Base-by-base conservation (phyloP, 2,797 vertebrate genomes). In the Neostethus bicornis region DNA sequence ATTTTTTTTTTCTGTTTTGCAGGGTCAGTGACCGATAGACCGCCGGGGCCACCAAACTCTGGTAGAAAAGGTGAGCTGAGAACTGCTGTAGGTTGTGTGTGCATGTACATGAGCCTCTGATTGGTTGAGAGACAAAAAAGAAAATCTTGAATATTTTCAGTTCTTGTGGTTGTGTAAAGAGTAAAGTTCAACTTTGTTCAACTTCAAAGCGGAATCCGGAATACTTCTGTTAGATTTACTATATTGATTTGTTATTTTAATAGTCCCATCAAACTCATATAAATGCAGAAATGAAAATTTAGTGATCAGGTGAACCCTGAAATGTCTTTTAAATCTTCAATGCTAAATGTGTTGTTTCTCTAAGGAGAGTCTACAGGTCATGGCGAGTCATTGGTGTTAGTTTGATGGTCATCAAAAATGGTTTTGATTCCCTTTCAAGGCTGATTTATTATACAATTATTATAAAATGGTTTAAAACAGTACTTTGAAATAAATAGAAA, bases 1-100 rank as follows among this genome's bases (percentile, higher is more conserved):
- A 37, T 32, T n/a, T 16, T 52, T 25, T 52, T 66, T 25, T 14
- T 23, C 77, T 75, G 65, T 68, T 61, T 70, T 64, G 41, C 92
- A 99, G 97, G 96, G 90, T 96, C 96, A 80, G 96, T 96, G 86
- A 98, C 97, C 7, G 97, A 99, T 82, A 96, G 95, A 80, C 96
- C 96, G 42, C 90, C 92, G 13, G 95, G 92, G 88, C 94, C 94
- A 61, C 91, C 94, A 77, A 96, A 93, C 87, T 94, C 96, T 0
- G 96, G 96, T 73, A 94, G 92, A 93, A 99, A 95, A 97, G 96
- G 97, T 98, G 95, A 98, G 96, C 90, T 84, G 91, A 84, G 88
- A 66, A 89, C 89, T 53, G 74, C 52, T 79, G 78, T 31, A 44
- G 57, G 79, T 75, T 63, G 51, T 70, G 66, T 70, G 76, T 53